Evolutionary conservation across 2,113 vertebrate species (phyloP).

Genomic region (Hassar affinis): DNA sequence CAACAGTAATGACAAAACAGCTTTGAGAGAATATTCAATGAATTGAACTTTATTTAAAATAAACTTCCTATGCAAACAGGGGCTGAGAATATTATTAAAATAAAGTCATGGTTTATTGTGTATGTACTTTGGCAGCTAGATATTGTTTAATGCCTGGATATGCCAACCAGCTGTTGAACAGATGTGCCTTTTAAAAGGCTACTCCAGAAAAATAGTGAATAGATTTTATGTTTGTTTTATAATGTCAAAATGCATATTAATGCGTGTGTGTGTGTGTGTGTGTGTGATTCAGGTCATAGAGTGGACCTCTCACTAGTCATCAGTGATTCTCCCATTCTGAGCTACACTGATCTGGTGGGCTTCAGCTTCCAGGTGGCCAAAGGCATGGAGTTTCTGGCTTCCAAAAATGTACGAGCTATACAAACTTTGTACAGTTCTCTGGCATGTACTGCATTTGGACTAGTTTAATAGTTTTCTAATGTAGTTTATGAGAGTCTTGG

Average conservation of each 20-base stretch:
- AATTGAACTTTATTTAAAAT: not conserved
- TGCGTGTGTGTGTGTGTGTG: not conserved
- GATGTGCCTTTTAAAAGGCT: not conserved
- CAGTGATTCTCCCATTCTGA: constrained; percentile 86
- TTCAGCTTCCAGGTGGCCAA: constrained; percentile 98
- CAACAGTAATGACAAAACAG: not conserved
- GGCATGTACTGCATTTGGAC: not conserved
- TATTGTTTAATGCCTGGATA: not conserved
- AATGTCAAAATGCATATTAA: not conserved
- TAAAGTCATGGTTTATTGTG: not conserved
- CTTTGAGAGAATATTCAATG: not conserved
- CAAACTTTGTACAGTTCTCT: not conserved
- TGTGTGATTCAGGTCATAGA: constrained; percentile 74
- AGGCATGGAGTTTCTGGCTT: constrained; percentile 97
- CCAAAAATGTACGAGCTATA: constrained; percentile 83
- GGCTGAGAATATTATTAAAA: not conserved
- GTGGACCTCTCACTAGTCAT: constrained; percentile 78
- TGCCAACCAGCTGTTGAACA: constrained; percentile 19
- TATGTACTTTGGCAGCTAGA: constrained; percentile 18
- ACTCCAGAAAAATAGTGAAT: not conserved
- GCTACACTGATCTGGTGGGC: constrained; percentile 88
- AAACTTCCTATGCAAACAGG: not conserved
- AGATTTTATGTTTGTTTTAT: not conserved
- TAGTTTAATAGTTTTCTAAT: not conserved
- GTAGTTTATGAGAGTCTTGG: not conserved